These are phyloP conservation scores for Rhadina sibilatrix DNA, from an alignment of 2,113 vertebrate species.

Conservation along the genomic window DNA sequence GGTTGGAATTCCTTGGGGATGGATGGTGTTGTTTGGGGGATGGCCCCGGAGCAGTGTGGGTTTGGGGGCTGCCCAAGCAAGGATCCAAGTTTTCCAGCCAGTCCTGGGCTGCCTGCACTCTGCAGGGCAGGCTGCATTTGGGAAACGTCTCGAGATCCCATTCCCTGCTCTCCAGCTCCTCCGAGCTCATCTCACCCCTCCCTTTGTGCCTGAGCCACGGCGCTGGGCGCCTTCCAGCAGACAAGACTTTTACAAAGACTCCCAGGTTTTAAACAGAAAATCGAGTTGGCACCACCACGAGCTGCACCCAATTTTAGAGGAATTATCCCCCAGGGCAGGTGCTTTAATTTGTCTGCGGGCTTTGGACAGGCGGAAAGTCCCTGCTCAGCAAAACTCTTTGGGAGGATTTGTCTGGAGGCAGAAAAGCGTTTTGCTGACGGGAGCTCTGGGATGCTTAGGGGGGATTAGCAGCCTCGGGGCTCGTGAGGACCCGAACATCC, in stretches of 20 bases:
- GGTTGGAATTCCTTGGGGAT: not conserved
- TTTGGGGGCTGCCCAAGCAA: not conserved
- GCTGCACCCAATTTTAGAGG: constrained; percentile 10
- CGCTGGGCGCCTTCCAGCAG: not conserved
- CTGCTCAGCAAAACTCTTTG: constrained; percentile 61
- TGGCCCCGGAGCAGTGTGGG: fast-evolving
- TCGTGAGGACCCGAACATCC: not conserved
- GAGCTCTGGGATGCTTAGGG: constrained; percentile 31
- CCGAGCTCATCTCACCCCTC: not conserved
- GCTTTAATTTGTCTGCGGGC: constrained; percentile 50
- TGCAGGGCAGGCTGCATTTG: not conserved
- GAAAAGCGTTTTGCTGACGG: constrained; percentile 47
- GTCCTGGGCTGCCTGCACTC: not conserved
- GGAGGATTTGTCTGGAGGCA: constrained; percentile 58
- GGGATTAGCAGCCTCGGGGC: constrained; percentile 44
- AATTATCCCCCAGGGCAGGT: constrained; percentile 56
- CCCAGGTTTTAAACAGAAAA: constrained; percentile 20
- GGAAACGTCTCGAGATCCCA: fast-evolving
- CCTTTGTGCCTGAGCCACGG: fast-evolving
- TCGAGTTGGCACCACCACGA: not conserved
- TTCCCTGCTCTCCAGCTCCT: not conserved
- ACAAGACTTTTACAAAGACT: constrained; percentile 23
- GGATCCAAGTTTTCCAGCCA: not conserved
- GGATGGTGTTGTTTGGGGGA: fast-evolving
- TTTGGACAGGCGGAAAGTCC: constrained; percentile 20